Evolutionary conservation across 2,797 vertebrate genomes (phyloP), one percentile per base, ranked within the genome.

Genomic region (Hemitrygon akajei): DNA sequence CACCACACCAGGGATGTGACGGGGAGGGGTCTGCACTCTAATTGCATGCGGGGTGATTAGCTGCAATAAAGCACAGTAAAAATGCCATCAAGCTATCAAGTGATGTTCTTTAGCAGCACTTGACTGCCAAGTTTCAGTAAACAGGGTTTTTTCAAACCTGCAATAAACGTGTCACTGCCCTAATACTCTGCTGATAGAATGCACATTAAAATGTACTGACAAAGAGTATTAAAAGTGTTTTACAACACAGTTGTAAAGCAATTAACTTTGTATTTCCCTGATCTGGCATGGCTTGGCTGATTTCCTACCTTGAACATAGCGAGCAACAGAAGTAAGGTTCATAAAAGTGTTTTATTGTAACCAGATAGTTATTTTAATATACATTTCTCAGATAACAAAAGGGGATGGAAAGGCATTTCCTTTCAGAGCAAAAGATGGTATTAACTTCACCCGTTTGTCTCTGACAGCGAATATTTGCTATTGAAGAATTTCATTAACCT

Each of bases 1-100:
- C 82, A 99, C 98, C 73, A 99, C 98, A 81, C 99, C 98, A 25
- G 97, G 97, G 95, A 97, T 97, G 58, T 97, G 97, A 94, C 96
- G 96, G 94, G 97, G 97, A 95, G 97, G 98, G n/a, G 98, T 99
- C 96, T 99, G 98, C 95, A 99, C 98, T 0, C 98, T 98, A 95
- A 99, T 99, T 96, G 98, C 99, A 40, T 99, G 98, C 56, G 99
- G 98, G 86, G 99, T 99, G 95, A 99, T 99, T 96, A 99, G 96
- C 99, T 99, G 95, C 92, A 95, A 56, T 86, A 58, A 94, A 89
- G 58, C 94, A 94, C 93, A 94, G 66, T 63, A 94, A 93, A 94
- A 94, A 80, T 95, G 94, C 91, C 95, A 95, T 81, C 94, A 94
- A 94, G 93, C 95, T 94, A 96, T 93, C 94, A 94, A 94, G 94